These are phyloP conservation scores for Porites evermanni DNA, from an alignment of 92 coral and sea anemone genomes.

Conservation along the genomic window DNA sequence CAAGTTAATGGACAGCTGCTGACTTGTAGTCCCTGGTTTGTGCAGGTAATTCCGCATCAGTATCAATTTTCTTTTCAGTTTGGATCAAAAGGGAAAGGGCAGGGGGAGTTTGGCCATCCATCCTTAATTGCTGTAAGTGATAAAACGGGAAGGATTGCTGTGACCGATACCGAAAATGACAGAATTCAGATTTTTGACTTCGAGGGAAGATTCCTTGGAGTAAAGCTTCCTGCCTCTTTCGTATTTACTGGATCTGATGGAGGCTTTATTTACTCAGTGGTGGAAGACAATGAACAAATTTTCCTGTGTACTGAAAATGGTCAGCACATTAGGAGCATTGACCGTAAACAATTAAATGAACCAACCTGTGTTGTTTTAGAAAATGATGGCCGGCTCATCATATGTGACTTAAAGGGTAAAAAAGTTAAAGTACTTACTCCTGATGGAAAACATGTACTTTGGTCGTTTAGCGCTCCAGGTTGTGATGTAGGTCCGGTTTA, in stretches of 20 bases:
- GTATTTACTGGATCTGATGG: neutral
- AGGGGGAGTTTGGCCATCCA: neutral
- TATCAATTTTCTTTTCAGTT: neutral
- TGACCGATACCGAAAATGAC: neutral
- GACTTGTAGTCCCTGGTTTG: too few relatives aligned
- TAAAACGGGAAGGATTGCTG: slow-evolving; percentile 11
- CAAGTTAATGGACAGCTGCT: too few relatives aligned
- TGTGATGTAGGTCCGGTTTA: neutral
- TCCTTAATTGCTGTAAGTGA: neutral
- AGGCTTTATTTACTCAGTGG: too few relatives aligned
- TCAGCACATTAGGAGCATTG: neutral
- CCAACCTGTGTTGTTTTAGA: neutral
- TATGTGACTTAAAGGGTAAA: neutral
- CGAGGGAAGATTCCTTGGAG: neutral
- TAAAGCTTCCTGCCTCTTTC: neutral
- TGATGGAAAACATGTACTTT: slow-evolving; percentile 1
- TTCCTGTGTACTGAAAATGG: too few relatives aligned
- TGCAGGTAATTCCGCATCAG: neutral
- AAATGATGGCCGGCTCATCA: slow-evolving; percentile 15
- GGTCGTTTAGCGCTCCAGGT: slow-evolving; percentile 27
- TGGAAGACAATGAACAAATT: too few relatives aligned
- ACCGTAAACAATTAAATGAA: neutral
- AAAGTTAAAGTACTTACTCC: slow-evolving; percentile 20
- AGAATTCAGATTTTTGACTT: slow-evolving; percentile 4
- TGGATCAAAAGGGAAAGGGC: slow-evolving; percentile 1